Percentiles rank a stretch among this genome's conserved stretches.
phyloP scores from a whole-genome alignment of 2,113 vertebrate species.

The Odocoileus hemionus region DNA sequence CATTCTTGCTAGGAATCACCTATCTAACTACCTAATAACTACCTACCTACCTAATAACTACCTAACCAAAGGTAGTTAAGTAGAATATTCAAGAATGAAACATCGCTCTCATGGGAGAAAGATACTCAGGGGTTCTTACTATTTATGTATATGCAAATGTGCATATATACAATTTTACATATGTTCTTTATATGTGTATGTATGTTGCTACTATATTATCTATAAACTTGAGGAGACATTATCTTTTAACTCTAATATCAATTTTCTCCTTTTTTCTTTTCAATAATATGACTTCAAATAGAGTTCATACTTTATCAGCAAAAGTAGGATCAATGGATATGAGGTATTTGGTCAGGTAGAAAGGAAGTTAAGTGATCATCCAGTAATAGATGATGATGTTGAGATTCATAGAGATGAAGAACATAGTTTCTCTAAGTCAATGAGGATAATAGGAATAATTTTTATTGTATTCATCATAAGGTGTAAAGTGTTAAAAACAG shows the following conservation, averaged over 20 bases:
- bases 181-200: not conserved
- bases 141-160: not conserved
- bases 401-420: not conserved
- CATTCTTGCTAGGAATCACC: not conserved
- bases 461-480: not conserved
- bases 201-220: not conserved
- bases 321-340: not conserved
- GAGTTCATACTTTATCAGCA: not conserved
- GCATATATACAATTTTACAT: not conserved
- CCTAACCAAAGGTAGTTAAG: not conserved
- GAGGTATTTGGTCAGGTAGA: not conserved
- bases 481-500: not conserved
- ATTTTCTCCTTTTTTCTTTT: not conserved
- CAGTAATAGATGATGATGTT: not conserved
- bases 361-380: not conserved
- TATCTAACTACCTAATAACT: too few species aligned
- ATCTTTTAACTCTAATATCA: not conserved
- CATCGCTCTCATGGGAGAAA: not conserved
- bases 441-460: not conserved
- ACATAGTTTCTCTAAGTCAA: not conserved
- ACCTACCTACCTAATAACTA: too few species aligned
- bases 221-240: not conserved
- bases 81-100: not conserved
- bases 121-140: not conserved
- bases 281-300: not conserved